Base-by-base conservation (phyloP, 2,888 invertebrate genomes). In the Caradrina kadenii region DNA sequence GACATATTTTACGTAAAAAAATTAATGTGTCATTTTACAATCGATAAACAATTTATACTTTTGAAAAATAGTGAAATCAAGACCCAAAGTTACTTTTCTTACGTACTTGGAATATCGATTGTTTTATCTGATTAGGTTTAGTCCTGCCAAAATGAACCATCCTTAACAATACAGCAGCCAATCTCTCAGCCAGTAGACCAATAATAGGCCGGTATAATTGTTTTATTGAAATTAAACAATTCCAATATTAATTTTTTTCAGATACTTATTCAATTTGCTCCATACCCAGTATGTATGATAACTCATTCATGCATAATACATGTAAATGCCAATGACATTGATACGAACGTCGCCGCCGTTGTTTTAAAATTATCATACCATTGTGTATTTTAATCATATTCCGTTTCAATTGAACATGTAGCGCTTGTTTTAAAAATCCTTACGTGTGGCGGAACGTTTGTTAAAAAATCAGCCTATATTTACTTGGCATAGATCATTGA, bases 291-390 rank as follows among this genome's bases (percentile, higher is more conserved):
- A 66, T 63, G 65, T 62, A 67, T 60, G 76, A 84, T 82, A 84
- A 72, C 73, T 69, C 31, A 63, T 39, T 68, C 60, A 71, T 84
- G 58, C 68, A 82, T 82, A 66, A 84, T 76, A 73, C 56, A 82
- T 68, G 56, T 15, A 42, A 75, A 84, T 73, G 73, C 82, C 85
- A 82, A 82, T 70, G 83, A 71, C 80, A 82, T 55, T 80, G 83
- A 82, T 78, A 76, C 10, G 65, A 55, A 50, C 61, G 63, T 54
- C 78, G 62, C 21, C 56, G 69, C 59, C 74, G 62, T 56, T 71
- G 73, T 78, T 68, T 78, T 69, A 81, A 77, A 81, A 73, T 81
- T 83, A 81, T 80, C 84, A 77, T 67, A 65, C 55, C 67, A 77
- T 69, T 83, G 64, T 80, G 52, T 80, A 69, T 76, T 81, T 67